Percentiles rank a stretch among this genome's conserved stretches.
Evolutionary conservation across 1,140 invertebrate species (phyloP).

Genomic region (Gryllus bimaculatus): DNA sequence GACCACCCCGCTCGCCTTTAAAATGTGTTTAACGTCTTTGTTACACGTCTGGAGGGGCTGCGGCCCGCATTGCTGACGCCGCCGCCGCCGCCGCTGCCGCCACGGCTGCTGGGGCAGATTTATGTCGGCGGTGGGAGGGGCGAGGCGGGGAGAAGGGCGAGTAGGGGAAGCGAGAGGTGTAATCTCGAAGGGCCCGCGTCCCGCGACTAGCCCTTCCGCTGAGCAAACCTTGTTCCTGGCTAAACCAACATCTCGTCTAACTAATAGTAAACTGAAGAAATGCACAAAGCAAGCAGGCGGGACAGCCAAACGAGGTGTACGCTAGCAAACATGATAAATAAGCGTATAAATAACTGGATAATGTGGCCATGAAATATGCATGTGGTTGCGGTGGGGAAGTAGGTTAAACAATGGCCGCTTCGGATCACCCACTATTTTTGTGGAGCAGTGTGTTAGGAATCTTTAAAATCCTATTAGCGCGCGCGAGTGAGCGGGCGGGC

Average conservation of each 20-base stretch:
- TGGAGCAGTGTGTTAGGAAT: slow-evolving; percentile 3
- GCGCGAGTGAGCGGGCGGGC: not conserved
- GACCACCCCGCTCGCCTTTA: not conserved
- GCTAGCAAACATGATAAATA: slow-evolving; percentile 1
- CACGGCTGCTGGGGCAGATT: too few species aligned
- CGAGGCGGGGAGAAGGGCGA: too few species aligned
- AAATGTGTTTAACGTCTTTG: not conserved
- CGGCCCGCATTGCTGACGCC: too few species aligned
- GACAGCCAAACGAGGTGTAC: not conserved
- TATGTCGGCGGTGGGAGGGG: too few species aligned
- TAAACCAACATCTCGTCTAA: not conserved
- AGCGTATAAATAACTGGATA: not conserved
- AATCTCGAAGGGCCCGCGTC: not conserved
- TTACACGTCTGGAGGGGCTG: not conserved
- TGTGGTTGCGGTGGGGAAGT: not conserved
- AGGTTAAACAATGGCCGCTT: not conserved
- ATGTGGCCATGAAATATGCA: not conserved
- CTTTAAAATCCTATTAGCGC: slow-evolving; percentile 4
- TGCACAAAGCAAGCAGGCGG: not conserved
- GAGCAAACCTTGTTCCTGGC: not conserved
- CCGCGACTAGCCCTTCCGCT: not conserved
- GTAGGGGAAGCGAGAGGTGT: not conserved
- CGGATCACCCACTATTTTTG: not conserved
- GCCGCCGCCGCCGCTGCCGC: too few species aligned
- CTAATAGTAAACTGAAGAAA: slow-evolving; percentile 5